Base-by-base conservation (phyloP, 2,888 invertebrate genomes). In the Frankliniella fusca region DNA sequence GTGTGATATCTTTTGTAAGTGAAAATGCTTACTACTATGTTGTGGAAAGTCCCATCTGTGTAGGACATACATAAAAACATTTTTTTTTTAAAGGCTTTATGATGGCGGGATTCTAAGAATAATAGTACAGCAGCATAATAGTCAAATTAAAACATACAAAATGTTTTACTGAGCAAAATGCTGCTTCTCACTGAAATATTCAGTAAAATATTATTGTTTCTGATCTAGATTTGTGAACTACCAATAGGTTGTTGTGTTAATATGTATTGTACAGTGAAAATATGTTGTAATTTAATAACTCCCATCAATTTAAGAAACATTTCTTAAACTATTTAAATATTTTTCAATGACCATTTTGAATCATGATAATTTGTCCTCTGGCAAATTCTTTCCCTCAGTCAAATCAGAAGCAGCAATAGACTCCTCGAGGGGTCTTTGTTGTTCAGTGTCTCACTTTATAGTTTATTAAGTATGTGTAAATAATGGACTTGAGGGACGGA, bases 1-100 rank as follows among this genome's bases (percentile, higher is more conserved):
- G 70, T 76, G 70, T 76, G 70, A 76, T 76, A 76, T 76, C 70
- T 76, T 76, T 76, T 54, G 54, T 54, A 54, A 54, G 20, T 12
- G 12, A 54, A 20, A 54, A 38, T 38, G 38, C 61, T 61, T 61
- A 20, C n/a, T 54, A 54, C 20, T 10, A 18, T 61, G n/a, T 18
- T 7, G 61, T 12, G 61, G 61, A 15, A 61, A 20, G 61, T 18
- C 18, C 61, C 61, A 20, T 61, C 61, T 15, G 15, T 20, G 15
- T n/a, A 20, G 18, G 3, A 61, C 7, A 7, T 61, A 20, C 15
- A 8, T 18, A 61, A 18, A 61, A 20, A 8, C 61, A 61, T 18
- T 18, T 54, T 54, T 18, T 54, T 12, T 54, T 20, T 20, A n/a
- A 20, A 20, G n/a, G 10, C 20, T 61, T 20, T 7, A 15, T 18